Percentiles rank a stretch among this genome's conserved stretches.
These are phyloP conservation scores for Blera fallax DNA, from an alignment of 2,888 invertebrate species.

Conservation along the genomic window DNA sequence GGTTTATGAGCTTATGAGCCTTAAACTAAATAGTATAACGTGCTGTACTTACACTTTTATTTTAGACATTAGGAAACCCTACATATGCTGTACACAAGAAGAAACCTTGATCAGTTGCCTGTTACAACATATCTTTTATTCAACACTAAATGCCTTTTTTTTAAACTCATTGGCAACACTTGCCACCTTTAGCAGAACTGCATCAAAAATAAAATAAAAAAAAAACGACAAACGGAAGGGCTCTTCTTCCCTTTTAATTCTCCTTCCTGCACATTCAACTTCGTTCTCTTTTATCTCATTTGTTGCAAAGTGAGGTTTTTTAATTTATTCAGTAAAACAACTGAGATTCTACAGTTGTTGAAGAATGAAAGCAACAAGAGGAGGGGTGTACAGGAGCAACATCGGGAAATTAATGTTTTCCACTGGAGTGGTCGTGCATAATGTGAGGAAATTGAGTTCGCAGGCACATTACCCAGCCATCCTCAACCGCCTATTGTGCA, in stretches of 20 bases:
- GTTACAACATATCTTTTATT: no score
- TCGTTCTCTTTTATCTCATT: conserved; percentile 54
- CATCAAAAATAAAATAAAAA: background rate
- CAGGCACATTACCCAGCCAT: conserved; percentile 35
- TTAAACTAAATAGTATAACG: no score
- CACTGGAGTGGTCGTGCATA: conserved; percentile 67
- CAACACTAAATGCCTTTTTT: background rate
- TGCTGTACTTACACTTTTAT: no score
- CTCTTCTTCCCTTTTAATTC: conserved; percentile 46
- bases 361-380: background rate
- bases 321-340: conserved; percentile 50
- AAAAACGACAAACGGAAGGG: conserved; percentile 48
- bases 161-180: conserved; percentile 42
- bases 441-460: conserved; percentile 68
- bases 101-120: no score
- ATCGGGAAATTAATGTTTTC: conserved; percentile 66
- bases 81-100: no score
- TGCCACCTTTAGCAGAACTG: background rate
- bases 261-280: conserved; percentile 55
- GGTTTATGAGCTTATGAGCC: no score
- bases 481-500: conserved; percentile 43
- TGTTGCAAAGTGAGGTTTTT: conserved; percentile 44
- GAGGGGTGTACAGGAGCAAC: background rate
- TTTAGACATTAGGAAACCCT: no score
- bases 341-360: background rate